Evolutionary conservation across 2,797 vertebrate species (phyloP), one percentile per base, ranked within the genome.

Genomic region (Cetoscarus ocellatus): DNA sequence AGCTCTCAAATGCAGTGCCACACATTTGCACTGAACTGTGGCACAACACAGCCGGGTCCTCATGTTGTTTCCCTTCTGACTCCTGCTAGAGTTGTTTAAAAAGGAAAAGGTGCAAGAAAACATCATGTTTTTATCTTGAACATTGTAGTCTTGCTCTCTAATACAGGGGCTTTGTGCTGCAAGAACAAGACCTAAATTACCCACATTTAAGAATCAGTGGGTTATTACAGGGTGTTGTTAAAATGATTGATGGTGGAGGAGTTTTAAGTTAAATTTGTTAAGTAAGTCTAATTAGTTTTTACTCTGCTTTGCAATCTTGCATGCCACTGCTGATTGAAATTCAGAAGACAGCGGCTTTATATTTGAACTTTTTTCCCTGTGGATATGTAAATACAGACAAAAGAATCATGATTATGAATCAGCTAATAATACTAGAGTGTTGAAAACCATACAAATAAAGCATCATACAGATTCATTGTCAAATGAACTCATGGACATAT

Each of bases 281-380:
- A 3, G 1, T 42, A 38, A 63, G 61, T 43, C 44, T 56, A 48
- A 54, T 47, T 11, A 27, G 35, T 44, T 18, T 50, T 64, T 44
- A 34, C 34, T 63, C 54, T 35, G 14, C 27, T 66, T 36, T 57
- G 27, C 45, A 73, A 44, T 39, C 15, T n/a, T 59, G 39, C 43
- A 39, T 49, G 7, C 51, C 51, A 61, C 61, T 53, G 18, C 18
- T 42, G n/a, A 70, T 49, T 76, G 3, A 73, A 80, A 84, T 77
- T 83, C 72, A 52, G 39, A 43, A 75, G 53, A 65, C 5, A 35
- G 38, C 59, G 8, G 3, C 9, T 34, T 9, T 17, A 4, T 13
- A 58, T 62, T 50, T 18, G 0, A 56, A 45, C 10, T 58, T 64
- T 55, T 48, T 3, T 43, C 61, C 69, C 18, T 0, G 7, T 12